phyloP scores from a whole-genome alignment of 2,797 vertebrate genomes.

The Simalia tracyae region DNA sequence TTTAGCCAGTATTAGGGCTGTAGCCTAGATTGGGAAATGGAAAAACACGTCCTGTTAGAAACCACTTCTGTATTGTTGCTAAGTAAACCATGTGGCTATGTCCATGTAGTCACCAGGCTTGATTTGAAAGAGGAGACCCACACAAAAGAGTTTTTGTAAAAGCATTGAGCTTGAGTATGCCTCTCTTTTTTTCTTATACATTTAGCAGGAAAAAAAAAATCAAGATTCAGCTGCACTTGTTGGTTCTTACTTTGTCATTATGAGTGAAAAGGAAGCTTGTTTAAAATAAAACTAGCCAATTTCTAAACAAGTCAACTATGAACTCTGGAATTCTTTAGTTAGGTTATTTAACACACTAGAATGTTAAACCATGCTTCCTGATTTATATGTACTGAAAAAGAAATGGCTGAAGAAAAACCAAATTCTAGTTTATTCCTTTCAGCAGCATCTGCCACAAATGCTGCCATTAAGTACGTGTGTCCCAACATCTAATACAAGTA shows the following conservation, averaged over 20 bases:
- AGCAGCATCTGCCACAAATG: background rate
- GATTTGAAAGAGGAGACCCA: background rate
- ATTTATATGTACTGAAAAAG: background rate
- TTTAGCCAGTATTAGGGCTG: background rate
- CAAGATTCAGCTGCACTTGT: background rate
- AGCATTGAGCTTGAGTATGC: background rate
- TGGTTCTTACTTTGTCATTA: background rate
- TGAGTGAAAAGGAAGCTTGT: background rate
- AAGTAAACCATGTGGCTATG: background rate
- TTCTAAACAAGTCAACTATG: background rate
- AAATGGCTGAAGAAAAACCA: background rate
- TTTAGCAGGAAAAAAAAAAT: background rate
- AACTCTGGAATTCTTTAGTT: background rate
- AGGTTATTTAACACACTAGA: background rate
- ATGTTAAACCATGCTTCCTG: background rate
- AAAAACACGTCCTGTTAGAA: background rate
- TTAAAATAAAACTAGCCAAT: background rate
- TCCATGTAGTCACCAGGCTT: background rate
- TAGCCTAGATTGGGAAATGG: background rate
- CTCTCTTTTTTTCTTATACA: background rate
- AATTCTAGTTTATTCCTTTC: background rate
- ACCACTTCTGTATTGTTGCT: background rate
- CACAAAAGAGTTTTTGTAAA: background rate
- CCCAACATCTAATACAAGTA: background rate
- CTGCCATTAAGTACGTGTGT: background rate